Conservation (phyloP, 2,797 vertebrate species). For the Melanotaenia parkinsoni region DNA sequence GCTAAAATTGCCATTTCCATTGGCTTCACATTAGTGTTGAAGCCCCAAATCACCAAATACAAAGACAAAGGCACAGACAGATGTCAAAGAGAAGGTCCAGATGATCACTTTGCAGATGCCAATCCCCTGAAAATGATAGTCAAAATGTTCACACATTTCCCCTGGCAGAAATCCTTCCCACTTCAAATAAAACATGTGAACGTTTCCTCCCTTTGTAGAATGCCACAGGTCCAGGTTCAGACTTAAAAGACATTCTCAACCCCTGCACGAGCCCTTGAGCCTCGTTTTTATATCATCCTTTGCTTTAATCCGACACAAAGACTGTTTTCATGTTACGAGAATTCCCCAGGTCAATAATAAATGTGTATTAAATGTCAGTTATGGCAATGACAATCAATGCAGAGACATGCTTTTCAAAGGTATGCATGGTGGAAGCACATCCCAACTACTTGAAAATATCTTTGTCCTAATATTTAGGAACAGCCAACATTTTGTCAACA, state of each 20-base stretch:
- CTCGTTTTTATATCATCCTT: slow-evolving; percentile 61
- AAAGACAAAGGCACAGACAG: slow-evolving; percentile 24
- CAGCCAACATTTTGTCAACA: not conserved
- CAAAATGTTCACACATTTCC: slow-evolving; percentile 60
- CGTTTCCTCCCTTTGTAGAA: slow-evolving; percentile 67
- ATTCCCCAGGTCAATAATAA: slow-evolving; percentile 60
- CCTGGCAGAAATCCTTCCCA: slow-evolving; percentile 49
- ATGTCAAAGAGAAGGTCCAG: slow-evolving; percentile 18
- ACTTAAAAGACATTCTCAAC: slow-evolving; percentile 72
- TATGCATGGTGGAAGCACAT: slow-evolving; percentile 2
- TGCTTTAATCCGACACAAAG: slow-evolving; percentile 69
- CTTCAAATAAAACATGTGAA: slow-evolving; percentile 66
- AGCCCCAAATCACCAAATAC: slow-evolving; percentile 10
- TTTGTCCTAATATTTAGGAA: not conserved
- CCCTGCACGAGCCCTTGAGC: slow-evolving; percentile 67
- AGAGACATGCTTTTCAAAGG: not conserved
- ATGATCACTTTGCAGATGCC: slow-evolving; percentile 39
- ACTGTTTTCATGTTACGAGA: slow-evolving; percentile 47
- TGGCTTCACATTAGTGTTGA: slow-evolving; percentile 20
- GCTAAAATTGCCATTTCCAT: not conserved
- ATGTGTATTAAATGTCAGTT: slow-evolving; percentile 27
- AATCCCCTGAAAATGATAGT: slow-evolving; percentile 47
- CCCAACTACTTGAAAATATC: not conserved
- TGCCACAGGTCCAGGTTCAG: slow-evolving; percentile 66
- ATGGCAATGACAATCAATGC: slow-evolving; percentile 9